A percentile compares a stretch with the other conserved stretches of the same genome.
Evolutionary conservation across 2,113 vertebrate species (phyloP).

Genomic region (Centropristis striata): DNA sequence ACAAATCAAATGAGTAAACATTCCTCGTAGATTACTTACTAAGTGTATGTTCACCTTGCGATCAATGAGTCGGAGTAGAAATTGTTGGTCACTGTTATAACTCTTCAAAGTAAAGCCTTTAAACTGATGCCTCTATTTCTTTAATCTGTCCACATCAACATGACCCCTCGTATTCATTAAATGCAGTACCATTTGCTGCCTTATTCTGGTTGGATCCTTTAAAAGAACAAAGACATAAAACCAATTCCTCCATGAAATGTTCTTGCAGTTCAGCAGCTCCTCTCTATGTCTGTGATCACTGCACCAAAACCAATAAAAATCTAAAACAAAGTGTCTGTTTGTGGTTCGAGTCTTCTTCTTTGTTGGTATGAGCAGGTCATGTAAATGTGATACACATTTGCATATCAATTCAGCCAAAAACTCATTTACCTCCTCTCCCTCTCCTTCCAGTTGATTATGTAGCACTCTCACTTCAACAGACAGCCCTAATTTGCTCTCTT

Average conservation of each 20-base stretch:
- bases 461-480: conserved; percentile 54
- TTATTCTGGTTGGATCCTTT: neutral
- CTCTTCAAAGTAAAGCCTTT: no score
- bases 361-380: conserved; percentile 39
- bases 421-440: conserved; percentile 53
- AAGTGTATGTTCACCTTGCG: neutral
- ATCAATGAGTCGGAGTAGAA: no score
- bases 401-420: conserved; percentile 70
- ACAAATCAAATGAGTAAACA: no score
- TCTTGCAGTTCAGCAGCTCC: neutral
- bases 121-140: neutral
- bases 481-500: conserved; percentile 66
- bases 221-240: neutral
- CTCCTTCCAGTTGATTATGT: conserved; percentile 68
- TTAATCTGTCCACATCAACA: neutral
- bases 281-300: neutral
- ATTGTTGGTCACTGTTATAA: no score
- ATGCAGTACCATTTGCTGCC: neutral
- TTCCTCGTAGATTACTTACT: neutral
- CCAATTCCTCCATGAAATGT: neutral
- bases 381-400: conserved; percentile 51
- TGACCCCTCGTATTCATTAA: neutral
- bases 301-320: neutral
- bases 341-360: conserved; percentile 14
- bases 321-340: conserved; percentile 39